Evolutionary conservation across 2,888 invertebrate species (phyloP).

Genomic region (Heliconius charithonia): DNA sequence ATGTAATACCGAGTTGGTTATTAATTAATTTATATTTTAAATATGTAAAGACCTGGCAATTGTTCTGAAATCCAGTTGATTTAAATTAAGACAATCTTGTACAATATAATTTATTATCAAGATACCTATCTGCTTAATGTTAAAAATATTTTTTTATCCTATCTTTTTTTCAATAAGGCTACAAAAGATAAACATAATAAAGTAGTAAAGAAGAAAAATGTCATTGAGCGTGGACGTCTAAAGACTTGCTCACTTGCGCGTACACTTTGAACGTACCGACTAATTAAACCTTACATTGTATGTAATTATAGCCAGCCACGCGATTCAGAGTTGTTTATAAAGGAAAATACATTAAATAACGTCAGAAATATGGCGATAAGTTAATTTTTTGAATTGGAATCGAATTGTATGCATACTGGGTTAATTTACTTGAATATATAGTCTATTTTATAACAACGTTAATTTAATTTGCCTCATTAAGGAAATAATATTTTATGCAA

Average conservation of each 20-base stretch:
- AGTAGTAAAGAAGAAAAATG: slow-evolving; percentile 30
- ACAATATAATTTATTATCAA: slow-evolving; percentile 50
- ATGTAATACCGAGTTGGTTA: no score
- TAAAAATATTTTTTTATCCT: slow-evolving; percentile 9
- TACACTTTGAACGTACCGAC: slow-evolving; percentile 62
- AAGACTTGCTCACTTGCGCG: slow-evolving; percentile 41
- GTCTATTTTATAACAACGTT: slow-evolving; percentile 25
- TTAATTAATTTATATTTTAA: no score
- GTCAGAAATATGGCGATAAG: slow-evolving; percentile 46
- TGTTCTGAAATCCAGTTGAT: background rate
- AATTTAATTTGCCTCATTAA: slow-evolving; percentile 6
- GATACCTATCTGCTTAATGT: background rate
- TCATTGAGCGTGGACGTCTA: slow-evolving; percentile 20
- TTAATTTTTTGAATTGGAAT: slow-evolving; percentile 17
- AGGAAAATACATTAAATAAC: slow-evolving; percentile 61
- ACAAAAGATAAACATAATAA: slow-evolving; percentile 15
- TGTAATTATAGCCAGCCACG: slow-evolving; percentile 55
- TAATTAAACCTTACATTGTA: slow-evolving; percentile 73
- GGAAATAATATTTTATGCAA: slow-evolving; percentile 19
- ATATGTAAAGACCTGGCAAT: no score
- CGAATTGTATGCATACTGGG: slow-evolving; percentile 3
- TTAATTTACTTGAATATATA: slow-evolving; percentile 13
- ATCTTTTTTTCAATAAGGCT: slow-evolving; percentile 51
- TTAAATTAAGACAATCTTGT: background rate
- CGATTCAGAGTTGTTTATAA: slow-evolving; percentile 55